Percentiles rank a stretch among this genome's conserved stretches.
Evolutionary conservation across 1,140 invertebrate genomes (phyloP).

Genomic region (Ephestia elutella): DNA sequence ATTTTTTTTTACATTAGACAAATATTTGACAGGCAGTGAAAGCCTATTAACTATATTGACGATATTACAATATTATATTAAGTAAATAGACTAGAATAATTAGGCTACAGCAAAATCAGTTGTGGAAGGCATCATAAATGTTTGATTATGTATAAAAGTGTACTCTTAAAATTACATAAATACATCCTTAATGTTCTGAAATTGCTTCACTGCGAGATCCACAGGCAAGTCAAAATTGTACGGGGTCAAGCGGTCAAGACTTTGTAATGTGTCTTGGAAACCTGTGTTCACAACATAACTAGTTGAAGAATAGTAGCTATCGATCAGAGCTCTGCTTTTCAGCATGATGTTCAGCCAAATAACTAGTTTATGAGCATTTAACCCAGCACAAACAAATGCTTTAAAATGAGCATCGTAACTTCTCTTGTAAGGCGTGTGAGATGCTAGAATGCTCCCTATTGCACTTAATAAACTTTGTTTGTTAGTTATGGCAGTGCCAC

Average conservation of each 20-base stretch:
- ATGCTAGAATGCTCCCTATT: constrained; percentile 93
- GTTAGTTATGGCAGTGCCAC: constrained; percentile 87
- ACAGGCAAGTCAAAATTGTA: constrained; percentile 95
- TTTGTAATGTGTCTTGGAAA: constrained; percentile 95
- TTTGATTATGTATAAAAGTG: constrained; percentile 42
- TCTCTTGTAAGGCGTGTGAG: constrained; percentile 93
- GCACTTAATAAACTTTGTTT: constrained; percentile 94
- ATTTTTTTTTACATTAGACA: background rate
- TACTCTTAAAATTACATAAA: constrained; percentile 79
- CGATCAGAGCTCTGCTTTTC: constrained; percentile 89
- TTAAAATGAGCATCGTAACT: constrained; percentile 98
- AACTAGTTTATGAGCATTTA: constrained; percentile 94
- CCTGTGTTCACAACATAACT: constrained; percentile 97
- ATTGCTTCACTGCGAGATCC: constrained; percentile 95
- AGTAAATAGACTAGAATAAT: constrained; percentile 21
- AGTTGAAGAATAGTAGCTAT: constrained; percentile 94
- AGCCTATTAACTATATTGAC: no score
- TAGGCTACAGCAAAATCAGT: constrained; percentile 25
- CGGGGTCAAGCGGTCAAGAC: constrained; percentile 89
- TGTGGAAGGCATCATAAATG: constrained; percentile 44
- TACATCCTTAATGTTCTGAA: constrained; percentile 98
- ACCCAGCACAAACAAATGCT: constrained; percentile 95
- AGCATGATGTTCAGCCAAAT: constrained; percentile 95
- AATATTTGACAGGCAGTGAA: background rate
- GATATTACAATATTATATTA: background rate